These are phyloP conservation scores for Nanorana parkeri DNA, from an alignment of 2,113 vertebrate genomes.

Conservation along the genomic window DNA sequence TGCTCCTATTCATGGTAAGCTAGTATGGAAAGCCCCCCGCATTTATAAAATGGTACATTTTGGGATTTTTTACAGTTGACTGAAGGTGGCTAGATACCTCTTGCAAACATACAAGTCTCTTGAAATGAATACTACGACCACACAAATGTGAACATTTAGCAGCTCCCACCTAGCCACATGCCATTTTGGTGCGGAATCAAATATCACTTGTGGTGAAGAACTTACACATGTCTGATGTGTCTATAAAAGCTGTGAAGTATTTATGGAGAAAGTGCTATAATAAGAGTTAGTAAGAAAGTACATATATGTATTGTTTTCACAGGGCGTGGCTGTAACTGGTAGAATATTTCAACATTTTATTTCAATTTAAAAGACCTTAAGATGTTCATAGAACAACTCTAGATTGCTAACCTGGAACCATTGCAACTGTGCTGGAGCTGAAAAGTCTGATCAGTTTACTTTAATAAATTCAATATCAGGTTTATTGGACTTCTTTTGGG, in stretches of 20 bases:
- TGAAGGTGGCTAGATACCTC: not conserved
- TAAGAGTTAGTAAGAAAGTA: not conserved
- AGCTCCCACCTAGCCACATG: not conserved
- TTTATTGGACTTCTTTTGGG: no score
- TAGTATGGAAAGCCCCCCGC: not conserved
- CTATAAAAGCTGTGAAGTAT: not conserved
- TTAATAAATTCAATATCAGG: no score
- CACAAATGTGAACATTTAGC: not conserved
- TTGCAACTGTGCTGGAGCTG: no score
- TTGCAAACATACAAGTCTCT: not conserved
- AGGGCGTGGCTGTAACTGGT: no score
- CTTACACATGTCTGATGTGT: not conserved
- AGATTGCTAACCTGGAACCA: no score
- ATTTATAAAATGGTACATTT: not conserved
- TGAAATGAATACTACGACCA: constrained; percentile 1
- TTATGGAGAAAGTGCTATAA: not conserved
- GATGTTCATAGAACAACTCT: no score
- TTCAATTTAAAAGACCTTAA: no score
- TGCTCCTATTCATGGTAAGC: not conserved
- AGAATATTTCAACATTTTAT: no score
- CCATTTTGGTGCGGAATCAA: not conserved
- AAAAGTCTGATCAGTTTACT: no score
- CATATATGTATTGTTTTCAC: not conserved
- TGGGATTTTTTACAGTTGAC: not conserved
- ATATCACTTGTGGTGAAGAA: constrained; percentile 4